Evolutionary conservation across 2,888 invertebrate species (phyloP).

Genomic region (Galerucella pusilla): DNA sequence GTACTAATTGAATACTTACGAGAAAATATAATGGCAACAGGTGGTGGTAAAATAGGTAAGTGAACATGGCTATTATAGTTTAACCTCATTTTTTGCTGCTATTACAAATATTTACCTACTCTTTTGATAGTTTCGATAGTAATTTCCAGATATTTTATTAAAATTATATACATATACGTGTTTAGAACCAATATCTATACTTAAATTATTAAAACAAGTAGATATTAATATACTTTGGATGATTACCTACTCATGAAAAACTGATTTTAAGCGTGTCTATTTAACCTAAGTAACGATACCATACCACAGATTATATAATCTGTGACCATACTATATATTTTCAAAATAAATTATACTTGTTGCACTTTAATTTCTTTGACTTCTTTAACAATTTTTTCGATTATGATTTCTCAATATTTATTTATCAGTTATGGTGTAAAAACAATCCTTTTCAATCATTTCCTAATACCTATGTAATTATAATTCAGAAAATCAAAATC

Average conservation of each 20-base stretch:
- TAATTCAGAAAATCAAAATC: too few relatives aligned
- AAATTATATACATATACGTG: neutral
- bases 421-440: too few relatives aligned
- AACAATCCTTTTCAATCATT: too few relatives aligned
- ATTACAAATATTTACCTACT: neutral
- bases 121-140: neutral
- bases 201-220: neutral
- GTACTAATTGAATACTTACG: neutral
- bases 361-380: too few relatives aligned
- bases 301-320: too few relatives aligned
- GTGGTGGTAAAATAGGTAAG: slow-evolving; percentile 53
- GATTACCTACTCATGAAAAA: neutral
- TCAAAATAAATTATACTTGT: neutral
- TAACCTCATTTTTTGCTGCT: slow-evolving; percentile 14
- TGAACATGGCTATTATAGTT: slow-evolving; percentile 6
- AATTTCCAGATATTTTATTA: neutral
- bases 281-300: neutral
- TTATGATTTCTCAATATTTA: too few relatives aligned
- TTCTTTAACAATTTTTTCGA: too few relatives aligned
- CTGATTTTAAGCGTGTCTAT: neutral
- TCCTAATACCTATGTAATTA: too few relatives aligned
- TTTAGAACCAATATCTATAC: neutral
- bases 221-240: neutral
- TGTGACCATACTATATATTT: neutral
- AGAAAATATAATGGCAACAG: slow-evolving; percentile 49